These are phyloP conservation scores for Drosophila kikkawai DNA, from an alignment of 1,140 invertebrate species.

Conservation along the genomic window DNA sequence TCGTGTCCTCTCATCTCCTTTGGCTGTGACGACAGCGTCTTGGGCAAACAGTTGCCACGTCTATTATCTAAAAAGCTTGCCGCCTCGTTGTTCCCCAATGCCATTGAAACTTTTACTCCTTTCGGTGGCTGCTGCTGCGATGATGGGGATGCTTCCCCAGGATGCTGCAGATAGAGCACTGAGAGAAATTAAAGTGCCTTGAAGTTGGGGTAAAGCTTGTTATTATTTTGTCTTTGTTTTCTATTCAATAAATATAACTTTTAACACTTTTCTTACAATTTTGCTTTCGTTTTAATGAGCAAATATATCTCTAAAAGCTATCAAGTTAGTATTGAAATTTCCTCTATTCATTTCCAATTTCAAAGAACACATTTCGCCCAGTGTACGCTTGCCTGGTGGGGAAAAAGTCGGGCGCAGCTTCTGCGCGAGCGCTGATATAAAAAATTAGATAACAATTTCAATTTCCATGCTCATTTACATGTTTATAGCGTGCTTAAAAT, in stretches of 20 bases:
- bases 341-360: neutral
- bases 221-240: too few relatives aligned
- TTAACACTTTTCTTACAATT: too few relatives aligned
- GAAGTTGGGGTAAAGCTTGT: too few relatives aligned
- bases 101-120: constrained; percentile 73
- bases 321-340: neutral
- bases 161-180: constrained; percentile 3
- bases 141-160: constrained; percentile 27
- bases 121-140: constrained; percentile 44
- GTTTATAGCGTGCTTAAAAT: constrained; percentile 84
- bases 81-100: constrained; percentile 61
- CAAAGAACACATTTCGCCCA: neutral
- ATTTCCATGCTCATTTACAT: constrained; percentile 85
- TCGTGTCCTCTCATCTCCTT: constrained; percentile 36
- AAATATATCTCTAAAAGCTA: too few relatives aligned
- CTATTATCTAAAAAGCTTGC: constrained; percentile 75
- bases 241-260: too few relatives aligned
- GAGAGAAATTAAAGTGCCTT: neutral
- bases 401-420: constrained; percentile 47
- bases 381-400: constrained; percentile 13
- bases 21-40: constrained; percentile 47
- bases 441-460: constrained; percentile 85
- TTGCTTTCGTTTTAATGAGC: too few relatives aligned
- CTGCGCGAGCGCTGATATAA: constrained; percentile 74
- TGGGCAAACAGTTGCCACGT: constrained; percentile 74